Evolutionary conservation across 2,888 invertebrate species (phyloP), one percentile per base, ranked within the genome.

Genomic region (Pediacus dermestoides): DNA sequence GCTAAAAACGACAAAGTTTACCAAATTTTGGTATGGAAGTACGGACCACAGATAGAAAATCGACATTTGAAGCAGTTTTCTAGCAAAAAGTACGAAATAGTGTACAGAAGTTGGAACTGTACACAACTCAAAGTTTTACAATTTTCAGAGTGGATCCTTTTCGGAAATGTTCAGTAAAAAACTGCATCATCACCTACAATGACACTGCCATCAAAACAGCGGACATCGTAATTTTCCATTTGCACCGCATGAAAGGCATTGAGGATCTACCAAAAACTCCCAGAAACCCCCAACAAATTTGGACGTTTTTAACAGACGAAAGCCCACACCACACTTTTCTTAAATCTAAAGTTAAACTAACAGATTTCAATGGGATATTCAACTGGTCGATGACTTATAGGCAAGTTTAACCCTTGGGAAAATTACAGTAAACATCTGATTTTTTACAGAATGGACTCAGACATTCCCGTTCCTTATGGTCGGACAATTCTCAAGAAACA

Each of bases 301-400:
- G 85, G 85, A 74, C 85, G 27, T 84, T 82, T 50, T 62, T 82
- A 37, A 81, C 75, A 0, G 85, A 85, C 50, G 85, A 85, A 64
- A 78, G 82, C 10, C 82, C 85, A 0, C 57, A 58, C 6, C 68
- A 82, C 50, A 74, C 78, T 0, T 82, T 82, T 55, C 55, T 75
- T 1, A 49, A 70, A 22, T 53, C 70, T 0, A 56, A 57, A 34
- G 40, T 58, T 22, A 67, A 70, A 1, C 54, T 73, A 2, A 53
- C 59, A 1, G 62, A 73, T 15, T 74, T 78, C 48, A 72, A 78
- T 42, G 73, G 76, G 8, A 45, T 80, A n/a, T 88, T 82, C 54
- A 82, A 82, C 58, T 82, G 82, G 82, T 80, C 82, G 0, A 81
- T 82, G 81, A 76, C 76, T 1, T 82, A 79, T 58, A 72, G 76